Conservation (phyloP, 2,797 vertebrate genomes). For the Crypturellus tataupa region DNA sequence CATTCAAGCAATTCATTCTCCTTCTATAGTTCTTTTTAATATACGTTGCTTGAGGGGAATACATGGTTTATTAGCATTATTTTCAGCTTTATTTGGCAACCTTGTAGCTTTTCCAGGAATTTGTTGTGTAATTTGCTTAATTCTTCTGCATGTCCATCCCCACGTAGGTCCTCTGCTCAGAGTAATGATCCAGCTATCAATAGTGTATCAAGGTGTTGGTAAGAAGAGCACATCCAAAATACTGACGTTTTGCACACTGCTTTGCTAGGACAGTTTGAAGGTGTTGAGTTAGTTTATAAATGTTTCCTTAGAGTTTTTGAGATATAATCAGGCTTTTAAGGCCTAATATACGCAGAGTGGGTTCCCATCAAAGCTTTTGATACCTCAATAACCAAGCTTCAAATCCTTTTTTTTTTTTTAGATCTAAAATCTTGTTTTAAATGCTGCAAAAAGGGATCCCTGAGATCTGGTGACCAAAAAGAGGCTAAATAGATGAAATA, state of each 20-base stretch:
- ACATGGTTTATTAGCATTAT: background rate
- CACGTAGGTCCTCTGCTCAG: background rate
- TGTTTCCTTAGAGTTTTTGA: background rate
- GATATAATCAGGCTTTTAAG: background rate
- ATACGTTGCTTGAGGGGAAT: background rate
- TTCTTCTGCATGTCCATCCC: background rate
- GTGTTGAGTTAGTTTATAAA: background rate
- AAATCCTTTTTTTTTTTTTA: background rate
- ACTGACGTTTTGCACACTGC: no score
- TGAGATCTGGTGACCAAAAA: background rate
- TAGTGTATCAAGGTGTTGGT: background rate
- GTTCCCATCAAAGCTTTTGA: background rate
- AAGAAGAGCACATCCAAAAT: background rate
- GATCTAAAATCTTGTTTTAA: background rate
- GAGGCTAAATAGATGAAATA: background rate
- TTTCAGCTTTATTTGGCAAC: background rate
- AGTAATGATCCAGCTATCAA: background rate
- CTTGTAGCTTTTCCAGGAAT: background rate
- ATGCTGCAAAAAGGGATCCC: background rate
- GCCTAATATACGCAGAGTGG: background rate
- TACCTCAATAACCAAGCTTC: background rate
- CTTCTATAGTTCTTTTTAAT: background rate
- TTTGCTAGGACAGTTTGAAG: background rate
- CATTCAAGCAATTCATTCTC: background rate
- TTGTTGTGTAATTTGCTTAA: background rate